These are phyloP conservation scores for Blera fallax DNA, from an alignment of 2,888 invertebrate genomes.

Conservation along the genomic window DNA sequence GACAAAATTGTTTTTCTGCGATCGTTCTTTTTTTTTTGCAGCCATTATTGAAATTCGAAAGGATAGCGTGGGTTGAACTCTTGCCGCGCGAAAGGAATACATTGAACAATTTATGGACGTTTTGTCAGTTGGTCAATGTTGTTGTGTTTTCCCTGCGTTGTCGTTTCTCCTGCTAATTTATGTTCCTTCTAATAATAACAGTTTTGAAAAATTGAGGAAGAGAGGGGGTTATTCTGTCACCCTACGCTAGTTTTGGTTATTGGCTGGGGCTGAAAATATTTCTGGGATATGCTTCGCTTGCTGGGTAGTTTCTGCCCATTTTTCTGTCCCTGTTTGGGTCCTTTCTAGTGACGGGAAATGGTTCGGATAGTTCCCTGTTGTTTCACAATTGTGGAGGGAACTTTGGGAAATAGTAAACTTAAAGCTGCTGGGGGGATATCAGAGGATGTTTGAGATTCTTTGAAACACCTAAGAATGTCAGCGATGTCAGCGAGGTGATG, in stretches of 20 bases:
- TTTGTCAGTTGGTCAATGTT: conserved; percentile 54
- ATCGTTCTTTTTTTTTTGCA: conserved; percentile 23
- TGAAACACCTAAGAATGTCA: no score
- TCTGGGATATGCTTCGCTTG: no score
- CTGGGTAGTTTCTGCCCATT: no score
- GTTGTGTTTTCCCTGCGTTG: conserved; percentile 38
- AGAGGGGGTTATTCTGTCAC: not conserved
- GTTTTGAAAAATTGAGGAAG: not conserved
- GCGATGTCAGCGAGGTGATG: no score
- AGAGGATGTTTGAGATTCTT: no score
- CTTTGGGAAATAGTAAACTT: no score
- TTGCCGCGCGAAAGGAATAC: conserved; percentile 40
- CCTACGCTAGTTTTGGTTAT: not conserved
- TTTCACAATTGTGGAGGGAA: no score
- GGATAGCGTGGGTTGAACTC: conserved; percentile 47
- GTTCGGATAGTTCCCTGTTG: no score
- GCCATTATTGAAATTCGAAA: conserved; percentile 71
- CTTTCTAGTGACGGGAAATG: no score
- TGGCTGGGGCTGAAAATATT: not conserved
- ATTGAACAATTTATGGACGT: conserved; percentile 64
- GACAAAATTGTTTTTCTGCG: conserved; percentile 68
- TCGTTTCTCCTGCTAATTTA: conserved; percentile 35
- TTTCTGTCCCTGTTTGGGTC: no score
- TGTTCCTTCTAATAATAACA: conserved; percentile 34
- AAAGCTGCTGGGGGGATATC: no score